Percentiles rank a stretch among this genome's conserved stretches.
These are phyloP conservation scores for Tor tambroides DNA, from an alignment of 2,113 vertebrate genomes.

Conservation along the genomic window DNA sequence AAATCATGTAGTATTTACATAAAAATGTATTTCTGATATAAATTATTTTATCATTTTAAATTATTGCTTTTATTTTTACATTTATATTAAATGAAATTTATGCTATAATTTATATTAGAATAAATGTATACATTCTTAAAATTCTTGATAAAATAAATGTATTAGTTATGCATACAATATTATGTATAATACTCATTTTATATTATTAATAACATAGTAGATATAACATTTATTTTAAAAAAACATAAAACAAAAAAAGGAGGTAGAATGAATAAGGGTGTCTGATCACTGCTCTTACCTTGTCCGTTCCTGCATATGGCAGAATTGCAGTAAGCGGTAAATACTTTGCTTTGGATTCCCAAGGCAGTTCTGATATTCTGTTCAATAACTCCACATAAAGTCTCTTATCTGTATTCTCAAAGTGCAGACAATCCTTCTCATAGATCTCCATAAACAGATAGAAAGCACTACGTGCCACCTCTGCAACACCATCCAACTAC, in stretches of 20 bases:
- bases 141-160: neutral
- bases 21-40: neutral
- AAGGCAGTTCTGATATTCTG: constrained; percentile 75
- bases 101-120: neutral
- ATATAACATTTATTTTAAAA: too few species aligned
- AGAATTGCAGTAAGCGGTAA: constrained; percentile 78
- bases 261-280: neutral
- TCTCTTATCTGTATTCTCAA: constrained; percentile 68
- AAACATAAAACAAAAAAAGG: neutral
- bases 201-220: too few species aligned
- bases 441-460: constrained; percentile 80
- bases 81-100: too few species aligned
- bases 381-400: constrained; percentile 75
- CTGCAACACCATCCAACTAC: constrained; percentile 84
- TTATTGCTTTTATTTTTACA: too few species aligned
- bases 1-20: neutral
- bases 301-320: constrained; percentile 80
- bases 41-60: too few species aligned
- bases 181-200: neutral
- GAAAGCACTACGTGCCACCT: constrained; percentile 79
- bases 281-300: constrained; percentile 69
- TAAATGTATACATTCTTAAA: neutral
- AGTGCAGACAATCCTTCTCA: constrained; percentile 77
- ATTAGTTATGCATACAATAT: neutral
- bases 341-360: constrained; percentile 86